Conservation (phyloP, 1,140 invertebrate genomes). For the Ceratitis capitata region DNA sequence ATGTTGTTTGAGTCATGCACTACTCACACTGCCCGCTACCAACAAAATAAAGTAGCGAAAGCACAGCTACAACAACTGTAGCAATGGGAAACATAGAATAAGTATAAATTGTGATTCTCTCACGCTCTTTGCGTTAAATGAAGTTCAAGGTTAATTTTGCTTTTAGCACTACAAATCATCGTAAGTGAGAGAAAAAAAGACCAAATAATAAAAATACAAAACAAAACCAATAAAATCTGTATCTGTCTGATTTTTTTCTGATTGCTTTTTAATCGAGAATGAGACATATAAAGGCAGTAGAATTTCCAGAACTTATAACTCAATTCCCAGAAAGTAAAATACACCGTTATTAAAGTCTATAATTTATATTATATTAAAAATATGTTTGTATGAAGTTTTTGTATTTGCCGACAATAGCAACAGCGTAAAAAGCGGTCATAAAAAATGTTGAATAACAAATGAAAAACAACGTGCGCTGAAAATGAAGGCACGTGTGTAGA, state of each 20-base stretch:
- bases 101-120: background rate
- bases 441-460: background rate
- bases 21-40: background rate
- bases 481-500: background rate
- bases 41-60: background rate
- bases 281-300: too few species aligned
- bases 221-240: background rate
- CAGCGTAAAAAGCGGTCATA: background rate
- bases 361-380: background rate
- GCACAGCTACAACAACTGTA: background rate
- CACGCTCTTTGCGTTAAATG: background rate
- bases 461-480: background rate
- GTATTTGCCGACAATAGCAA: background rate
- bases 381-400: background rate
- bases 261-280: too few species aligned
- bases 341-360: background rate
- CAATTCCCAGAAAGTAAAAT: background rate
- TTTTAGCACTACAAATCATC: background rate
- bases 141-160: slow-evolving; percentile 34
- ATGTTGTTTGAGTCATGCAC: background rate
- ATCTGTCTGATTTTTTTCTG: too few species aligned
- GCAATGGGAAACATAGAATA: too few species aligned
- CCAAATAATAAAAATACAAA: background rate
- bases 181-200: background rate
- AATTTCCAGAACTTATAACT: background rate